phyloP scores from a whole-genome alignment of 2,797 vertebrate species.

The Gallinago nigripennis region DNA sequence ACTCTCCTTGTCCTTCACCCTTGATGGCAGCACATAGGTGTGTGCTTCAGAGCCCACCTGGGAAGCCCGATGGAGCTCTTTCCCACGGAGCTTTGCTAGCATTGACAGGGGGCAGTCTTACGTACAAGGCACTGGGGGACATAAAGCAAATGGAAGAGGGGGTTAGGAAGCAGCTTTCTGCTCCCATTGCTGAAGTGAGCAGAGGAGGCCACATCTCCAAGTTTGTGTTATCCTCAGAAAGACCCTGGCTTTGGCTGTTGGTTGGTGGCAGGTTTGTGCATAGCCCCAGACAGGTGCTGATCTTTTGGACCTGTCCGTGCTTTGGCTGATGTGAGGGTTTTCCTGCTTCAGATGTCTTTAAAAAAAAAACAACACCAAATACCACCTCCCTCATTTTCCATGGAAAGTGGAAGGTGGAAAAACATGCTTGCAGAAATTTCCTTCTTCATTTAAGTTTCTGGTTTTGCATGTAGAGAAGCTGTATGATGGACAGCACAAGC shows the following conservation, averaged over 20 bases:
- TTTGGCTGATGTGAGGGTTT: neutral
- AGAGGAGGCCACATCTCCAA: neutral
- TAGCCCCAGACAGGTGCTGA: neutral
- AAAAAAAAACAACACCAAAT: neutral
- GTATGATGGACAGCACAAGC: neutral
- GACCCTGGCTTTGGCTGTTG: neutral
- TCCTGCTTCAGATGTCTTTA: neutral
- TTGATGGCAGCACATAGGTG: fast-evolving
- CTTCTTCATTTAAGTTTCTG: neutral
- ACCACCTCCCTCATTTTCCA: neutral
- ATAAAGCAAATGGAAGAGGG: neutral
- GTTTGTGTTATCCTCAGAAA: neutral
- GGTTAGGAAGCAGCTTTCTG: neutral
- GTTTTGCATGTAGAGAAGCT: neutral
- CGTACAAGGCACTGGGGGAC: fast-evolving
- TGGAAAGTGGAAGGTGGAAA: neutral
- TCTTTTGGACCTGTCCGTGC: fast-evolving
- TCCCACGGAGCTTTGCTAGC: neutral
- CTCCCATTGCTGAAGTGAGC: neutral
- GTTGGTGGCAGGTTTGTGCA: neutral
- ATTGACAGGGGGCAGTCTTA: neutral
- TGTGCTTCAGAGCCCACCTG: fast-evolving
- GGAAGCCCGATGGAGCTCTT: fast-evolving
- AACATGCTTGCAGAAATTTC: neutral
- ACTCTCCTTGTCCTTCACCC: neutral